phyloP scores from a whole-genome alignment of 2,797 vertebrate species.

The Todus mexicanus region DNA sequence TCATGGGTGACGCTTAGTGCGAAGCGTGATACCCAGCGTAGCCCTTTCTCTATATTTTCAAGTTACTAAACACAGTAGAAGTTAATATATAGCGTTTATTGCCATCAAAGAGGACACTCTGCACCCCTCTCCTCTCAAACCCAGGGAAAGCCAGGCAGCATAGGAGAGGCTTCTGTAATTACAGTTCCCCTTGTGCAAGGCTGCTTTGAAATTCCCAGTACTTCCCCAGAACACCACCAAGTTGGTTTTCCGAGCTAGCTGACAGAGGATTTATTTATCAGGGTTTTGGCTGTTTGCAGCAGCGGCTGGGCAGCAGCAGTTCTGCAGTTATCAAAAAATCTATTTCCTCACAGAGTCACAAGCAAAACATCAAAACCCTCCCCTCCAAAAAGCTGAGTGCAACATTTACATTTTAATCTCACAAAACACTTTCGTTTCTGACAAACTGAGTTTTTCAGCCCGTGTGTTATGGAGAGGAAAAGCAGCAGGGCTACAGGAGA shows the following conservation, averaged over 20 bases:
- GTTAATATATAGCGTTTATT: background rate
- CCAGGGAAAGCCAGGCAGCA: background rate
- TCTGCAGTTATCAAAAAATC: slow-evolving; percentile 62
- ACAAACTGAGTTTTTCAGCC: slow-evolving; percentile 31
- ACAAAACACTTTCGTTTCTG: slow-evolving; percentile 34
- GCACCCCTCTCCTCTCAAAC: background rate
- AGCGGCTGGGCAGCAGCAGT: slow-evolving; percentile 7
- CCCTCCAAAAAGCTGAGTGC: slow-evolving; percentile 35
- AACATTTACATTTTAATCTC: slow-evolving; percentile 75
- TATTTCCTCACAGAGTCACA: slow-evolving; percentile 53
- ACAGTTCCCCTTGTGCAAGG: background rate
- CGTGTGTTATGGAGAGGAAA: background rate
- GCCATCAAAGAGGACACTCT: background rate
- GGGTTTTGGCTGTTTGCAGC: slow-evolving; percentile 28
- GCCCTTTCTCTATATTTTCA: background rate
- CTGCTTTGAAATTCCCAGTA: slow-evolving; percentile 28
- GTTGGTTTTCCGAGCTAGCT: slow-evolving; percentile 3
- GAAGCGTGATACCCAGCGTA: background rate
- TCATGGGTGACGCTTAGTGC: background rate
- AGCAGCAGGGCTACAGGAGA: background rate
- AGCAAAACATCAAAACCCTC: slow-evolving; percentile 52
- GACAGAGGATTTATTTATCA: slow-evolving; percentile 64
- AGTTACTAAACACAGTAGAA: background rate
- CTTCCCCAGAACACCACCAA: slow-evolving; percentile 20
- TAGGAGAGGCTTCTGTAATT: background rate